A percentile compares a stretch with the other conserved stretches of the same genome.
phyloP scores from a whole-genome alignment of 2,797 vertebrate species.

The Natrix natrix region DNA sequence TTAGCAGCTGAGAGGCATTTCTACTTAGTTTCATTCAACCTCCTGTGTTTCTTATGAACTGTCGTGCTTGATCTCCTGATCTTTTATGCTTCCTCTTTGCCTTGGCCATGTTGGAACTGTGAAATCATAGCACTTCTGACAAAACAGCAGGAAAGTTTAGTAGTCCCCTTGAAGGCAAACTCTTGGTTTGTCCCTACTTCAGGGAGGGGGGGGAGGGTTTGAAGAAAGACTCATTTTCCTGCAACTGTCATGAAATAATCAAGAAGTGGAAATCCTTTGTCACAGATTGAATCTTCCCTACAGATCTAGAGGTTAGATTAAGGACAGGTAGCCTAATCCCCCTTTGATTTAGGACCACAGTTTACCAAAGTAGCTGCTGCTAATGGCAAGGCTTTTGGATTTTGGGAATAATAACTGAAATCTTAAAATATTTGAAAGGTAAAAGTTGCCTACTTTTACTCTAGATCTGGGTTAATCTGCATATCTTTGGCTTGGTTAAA shows the following conservation, averaged over 20 bases:
- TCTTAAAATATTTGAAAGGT: neutral
- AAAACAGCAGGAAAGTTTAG: neutral
- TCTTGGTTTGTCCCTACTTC: neutral
- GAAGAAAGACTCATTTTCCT: neutral
- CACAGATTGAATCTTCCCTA: neutral
- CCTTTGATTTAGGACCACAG: neutral
- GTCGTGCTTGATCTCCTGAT: neutral
- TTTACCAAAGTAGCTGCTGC: neutral
- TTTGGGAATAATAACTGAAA: neutral
- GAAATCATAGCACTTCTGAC: neutral
- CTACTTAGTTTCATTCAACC: neutral
- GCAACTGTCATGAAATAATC: neutral
- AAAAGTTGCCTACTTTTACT: neutral
- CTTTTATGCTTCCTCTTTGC: neutral
- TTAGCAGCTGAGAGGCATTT: neutral
- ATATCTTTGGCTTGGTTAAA: neutral
- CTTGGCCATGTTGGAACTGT: neutral
- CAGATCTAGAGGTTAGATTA: neutral
- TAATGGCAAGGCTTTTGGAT: neutral
- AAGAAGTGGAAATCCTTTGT: neutral
- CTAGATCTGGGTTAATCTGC: neutral
- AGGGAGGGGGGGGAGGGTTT: neutral
- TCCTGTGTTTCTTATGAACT: neutral
- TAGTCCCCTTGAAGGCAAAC: too few relatives aligned
- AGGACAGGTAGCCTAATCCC: neutral